These are phyloP conservation scores for Enteromius trimaculatus DNA, from an alignment of 2,797 vertebrate species.

Conservation along the genomic window DNA sequence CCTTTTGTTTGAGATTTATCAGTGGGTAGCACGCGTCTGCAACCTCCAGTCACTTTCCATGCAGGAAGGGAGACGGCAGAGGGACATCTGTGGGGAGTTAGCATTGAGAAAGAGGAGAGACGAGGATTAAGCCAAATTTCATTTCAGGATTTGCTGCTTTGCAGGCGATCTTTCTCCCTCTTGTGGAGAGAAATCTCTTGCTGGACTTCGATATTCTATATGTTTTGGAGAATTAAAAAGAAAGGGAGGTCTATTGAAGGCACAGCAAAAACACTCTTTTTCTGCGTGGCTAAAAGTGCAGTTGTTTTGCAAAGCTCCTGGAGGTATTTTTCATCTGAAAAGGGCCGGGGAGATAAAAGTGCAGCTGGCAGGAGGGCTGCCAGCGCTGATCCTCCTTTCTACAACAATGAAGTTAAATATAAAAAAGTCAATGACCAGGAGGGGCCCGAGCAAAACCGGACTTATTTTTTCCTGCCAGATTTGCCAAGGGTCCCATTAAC, in stretches of 20 bases:
- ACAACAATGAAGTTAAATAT: conserved; percentile 65
- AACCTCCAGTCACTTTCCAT: conserved; percentile 34
- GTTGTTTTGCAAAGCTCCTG: conserved; percentile 31
- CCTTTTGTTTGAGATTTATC: conserved; percentile 46
- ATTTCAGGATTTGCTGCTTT: conserved; percentile 31
- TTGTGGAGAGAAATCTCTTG: conserved; percentile 11
- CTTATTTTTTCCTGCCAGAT: conserved; percentile 61
- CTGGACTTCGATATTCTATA: background rate
- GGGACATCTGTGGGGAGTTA: conserved; percentile 49
- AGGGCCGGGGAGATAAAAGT: conserved; percentile 42
- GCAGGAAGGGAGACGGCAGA: conserved; percentile 19
- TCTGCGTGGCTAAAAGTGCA: conserved; percentile 5
- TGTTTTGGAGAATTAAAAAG: background rate
- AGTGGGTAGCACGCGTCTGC: conserved; percentile 17
- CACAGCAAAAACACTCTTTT: background rate
- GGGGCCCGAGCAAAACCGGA: conserved; percentile 45
- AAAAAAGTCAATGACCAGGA: conserved; percentile 51
- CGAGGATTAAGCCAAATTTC: conserved; percentile 41
- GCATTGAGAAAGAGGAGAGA: conserved; percentile 17
- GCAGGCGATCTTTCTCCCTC: conserved; percentile 34
- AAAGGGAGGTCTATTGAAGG: background rate
- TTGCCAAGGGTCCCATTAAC: conserved; percentile 58
- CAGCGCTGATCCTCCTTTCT: conserved; percentile 39
- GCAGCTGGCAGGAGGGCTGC: conserved; percentile 48
- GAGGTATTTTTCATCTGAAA: conserved; percentile 22